Conservation (phyloP, 2,888 invertebrate genomes). For the Diloba caeruleocephala region DNA sequence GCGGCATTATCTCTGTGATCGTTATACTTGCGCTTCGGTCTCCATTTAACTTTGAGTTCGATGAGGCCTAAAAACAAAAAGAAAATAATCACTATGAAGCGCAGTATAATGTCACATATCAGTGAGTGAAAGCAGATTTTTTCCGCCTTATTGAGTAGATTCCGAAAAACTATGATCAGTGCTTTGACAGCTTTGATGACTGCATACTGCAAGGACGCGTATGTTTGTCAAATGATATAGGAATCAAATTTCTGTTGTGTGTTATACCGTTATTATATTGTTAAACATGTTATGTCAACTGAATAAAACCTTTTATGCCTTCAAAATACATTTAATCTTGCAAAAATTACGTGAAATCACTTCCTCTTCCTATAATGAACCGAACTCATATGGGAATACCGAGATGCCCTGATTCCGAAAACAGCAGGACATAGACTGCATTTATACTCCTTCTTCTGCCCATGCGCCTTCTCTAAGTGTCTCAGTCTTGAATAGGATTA, state of each 20-base stretch:
- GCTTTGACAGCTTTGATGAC: too few relatives aligned
- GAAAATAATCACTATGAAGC: conserved; percentile 67
- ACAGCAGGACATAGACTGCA: conserved; percentile 68
- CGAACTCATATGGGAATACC: conserved; percentile 75
- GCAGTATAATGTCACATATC: conserved; percentile 13
- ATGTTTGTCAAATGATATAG: too few relatives aligned
- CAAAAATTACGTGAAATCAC: neutral
- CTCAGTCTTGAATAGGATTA: conserved; percentile 68
- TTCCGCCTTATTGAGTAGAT: neutral
- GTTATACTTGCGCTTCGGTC: conserved; percentile 75
- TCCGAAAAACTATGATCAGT: neutral
- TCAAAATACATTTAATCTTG: neutral
- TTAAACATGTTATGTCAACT: too few relatives aligned
- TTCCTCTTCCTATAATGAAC: conserved; percentile 64
- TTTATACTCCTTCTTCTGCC: conserved; percentile 67
- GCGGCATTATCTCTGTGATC: conserved; percentile 83
- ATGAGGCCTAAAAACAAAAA: conserved; percentile 81
- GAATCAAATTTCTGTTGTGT: too few relatives aligned
- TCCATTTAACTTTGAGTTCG: conserved; percentile 74
- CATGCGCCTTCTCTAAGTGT: conserved; percentile 70
- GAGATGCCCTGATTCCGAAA: conserved; percentile 72
- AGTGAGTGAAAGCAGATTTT: conserved; percentile 1
- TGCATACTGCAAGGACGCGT: too few relatives aligned
- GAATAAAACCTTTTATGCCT: too few relatives aligned
- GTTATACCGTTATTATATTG: too few relatives aligned